Percentiles rank a stretch among this genome's conserved stretches.
These are phyloP conservation scores for Nomada ruficornis DNA, from an alignment of 2,888 invertebrate species.

Conservation along the genomic window DNA sequence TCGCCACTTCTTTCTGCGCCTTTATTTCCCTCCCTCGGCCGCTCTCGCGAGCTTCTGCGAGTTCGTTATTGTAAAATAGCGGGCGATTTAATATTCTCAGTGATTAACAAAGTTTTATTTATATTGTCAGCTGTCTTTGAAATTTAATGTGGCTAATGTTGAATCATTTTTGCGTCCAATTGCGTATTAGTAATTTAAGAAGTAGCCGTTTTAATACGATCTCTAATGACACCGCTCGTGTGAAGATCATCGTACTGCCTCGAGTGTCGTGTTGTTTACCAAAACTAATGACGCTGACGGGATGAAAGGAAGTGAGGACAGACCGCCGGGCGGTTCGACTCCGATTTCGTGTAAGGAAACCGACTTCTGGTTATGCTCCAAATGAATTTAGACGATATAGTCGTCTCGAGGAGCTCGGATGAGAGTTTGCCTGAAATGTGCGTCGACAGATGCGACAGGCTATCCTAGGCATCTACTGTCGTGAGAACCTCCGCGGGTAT, in stretches of 20 bases:
- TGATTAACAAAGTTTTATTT: too few species aligned
- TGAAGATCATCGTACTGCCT: not conserved
- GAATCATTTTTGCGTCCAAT: too few species aligned
- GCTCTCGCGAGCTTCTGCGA: not conserved
- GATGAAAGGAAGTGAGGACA: constrained; percentile 12
- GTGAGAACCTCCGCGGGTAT: constrained; percentile 81
- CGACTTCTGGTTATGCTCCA: constrained; percentile 65
- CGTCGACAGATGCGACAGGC: constrained; percentile 71
- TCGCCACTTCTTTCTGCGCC: not conserved
- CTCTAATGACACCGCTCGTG: too few species aligned
- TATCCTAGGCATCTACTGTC: constrained; percentile 60
- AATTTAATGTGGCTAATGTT: too few species aligned
- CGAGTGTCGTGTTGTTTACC: not conserved
- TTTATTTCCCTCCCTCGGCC: not conserved
- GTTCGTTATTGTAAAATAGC: too few species aligned
- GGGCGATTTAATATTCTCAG: too few species aligned
- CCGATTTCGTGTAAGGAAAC: constrained; percentile 55
- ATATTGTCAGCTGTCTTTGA: too few species aligned
- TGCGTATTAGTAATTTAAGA: too few species aligned
- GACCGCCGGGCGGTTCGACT: constrained; percentile 18
- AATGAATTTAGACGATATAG: constrained; percentile 69
- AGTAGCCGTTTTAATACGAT: too few species aligned
- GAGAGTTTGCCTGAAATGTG: constrained; percentile 46
- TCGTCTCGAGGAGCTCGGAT: constrained; percentile 27
- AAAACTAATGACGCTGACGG: constrained; percentile 3